These are phyloP conservation scores for Papilio polytes DNA, from an alignment of 1,140 invertebrate genomes.

Conservation along the genomic window DNA sequence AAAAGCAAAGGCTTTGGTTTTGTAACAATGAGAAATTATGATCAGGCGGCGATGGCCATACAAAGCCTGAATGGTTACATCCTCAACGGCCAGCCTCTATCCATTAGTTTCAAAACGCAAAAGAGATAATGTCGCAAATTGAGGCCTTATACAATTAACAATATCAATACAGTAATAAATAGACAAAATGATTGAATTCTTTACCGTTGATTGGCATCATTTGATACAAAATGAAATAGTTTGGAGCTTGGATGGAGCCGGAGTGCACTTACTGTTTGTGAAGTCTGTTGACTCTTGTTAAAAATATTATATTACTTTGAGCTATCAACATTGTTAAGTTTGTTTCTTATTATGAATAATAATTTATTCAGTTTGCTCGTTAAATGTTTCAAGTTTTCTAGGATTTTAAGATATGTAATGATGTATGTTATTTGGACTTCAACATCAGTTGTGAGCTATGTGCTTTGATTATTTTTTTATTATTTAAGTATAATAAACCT, in stretches of 20 bases:
- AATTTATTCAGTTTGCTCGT: conserved; percentile 84
- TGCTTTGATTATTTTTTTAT: conserved; percentile 82
- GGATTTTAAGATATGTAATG: conserved; percentile 80
- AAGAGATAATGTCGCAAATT: conserved; percentile 85
- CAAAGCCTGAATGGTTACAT: conserved; percentile 99
- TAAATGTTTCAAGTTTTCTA: conserved; percentile 84
- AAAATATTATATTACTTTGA: conserved; percentile 82
- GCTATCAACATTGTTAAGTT: conserved; percentile 83
- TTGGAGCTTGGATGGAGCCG: conserved; percentile 54
- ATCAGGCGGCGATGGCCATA: conserved; percentile 98
- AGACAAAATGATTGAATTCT: conserved; percentile 74
- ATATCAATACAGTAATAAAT: conserved; percentile 82
- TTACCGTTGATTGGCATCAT: conserved; percentile 75
- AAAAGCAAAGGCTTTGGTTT: conserved; percentile 99
- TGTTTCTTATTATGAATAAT: conserved; percentile 83
- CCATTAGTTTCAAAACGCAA: conserved; percentile 99
- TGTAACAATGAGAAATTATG: conserved; percentile 99
- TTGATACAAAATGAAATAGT: conserved; percentile 67
- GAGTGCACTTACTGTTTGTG: conserved; percentile 64
- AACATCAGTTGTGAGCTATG: conserved; percentile 79
- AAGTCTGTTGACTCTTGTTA: conserved; percentile 76
- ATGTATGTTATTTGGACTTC: conserved; percentile 79
- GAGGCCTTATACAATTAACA: conserved; percentile 67
- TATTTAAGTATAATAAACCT: conserved; percentile 82
- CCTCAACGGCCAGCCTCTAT: conserved; percentile 97